phyloP scores from a whole-genome alignment of 2,113 vertebrate species.

The Zosterops japonicus region DNA sequence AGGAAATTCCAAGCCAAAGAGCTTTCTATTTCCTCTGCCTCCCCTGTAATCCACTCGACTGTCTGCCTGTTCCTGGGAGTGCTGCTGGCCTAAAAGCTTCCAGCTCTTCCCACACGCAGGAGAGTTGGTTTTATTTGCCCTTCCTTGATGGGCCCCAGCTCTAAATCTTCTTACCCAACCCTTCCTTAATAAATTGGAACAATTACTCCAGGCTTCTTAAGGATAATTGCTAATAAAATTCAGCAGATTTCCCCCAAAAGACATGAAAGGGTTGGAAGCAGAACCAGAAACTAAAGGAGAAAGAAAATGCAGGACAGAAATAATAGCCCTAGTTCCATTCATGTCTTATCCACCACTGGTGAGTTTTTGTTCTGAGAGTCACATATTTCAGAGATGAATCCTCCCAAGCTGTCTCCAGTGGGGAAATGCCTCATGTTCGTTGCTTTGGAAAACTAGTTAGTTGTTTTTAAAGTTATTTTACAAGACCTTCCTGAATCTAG shows the following conservation, averaged over 20 bases:
- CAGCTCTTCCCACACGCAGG: not conserved
- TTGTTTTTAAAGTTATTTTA: not conserved
- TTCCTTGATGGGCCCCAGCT: not conserved
- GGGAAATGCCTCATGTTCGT: not conserved
- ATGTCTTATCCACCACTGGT: slow-evolving; percentile 23
- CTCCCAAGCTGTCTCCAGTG: not conserved
- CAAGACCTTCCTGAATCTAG: not conserved
- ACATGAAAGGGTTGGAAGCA: slow-evolving; percentile 19
- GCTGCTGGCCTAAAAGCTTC: not conserved
- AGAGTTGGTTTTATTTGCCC: slow-evolving; percentile 11
- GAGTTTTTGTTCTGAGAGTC: slow-evolving; percentile 45
- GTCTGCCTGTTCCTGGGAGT: not conserved
- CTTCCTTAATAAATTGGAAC: slow-evolving; percentile 48
- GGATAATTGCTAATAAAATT: slow-evolving; percentile 44
- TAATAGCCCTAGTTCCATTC: slow-evolving; percentile 44
- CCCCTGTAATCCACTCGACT: slow-evolving; percentile 39
- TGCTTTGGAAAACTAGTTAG: slow-evolving; percentile 6
- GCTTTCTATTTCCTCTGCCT: slow-evolving; percentile 55
- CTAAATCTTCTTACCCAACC: slow-evolving; percentile 2
- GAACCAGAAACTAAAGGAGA: slow-evolving; percentile 37
- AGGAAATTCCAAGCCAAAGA: slow-evolving; percentile 53
- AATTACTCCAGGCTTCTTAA: slow-evolving; percentile 7
- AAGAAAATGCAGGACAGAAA: slow-evolving; percentile 45
- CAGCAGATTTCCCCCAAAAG: slow-evolving; percentile 35
- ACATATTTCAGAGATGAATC: slow-evolving; percentile 40